phyloP scores from a whole-genome alignment of 2,888 invertebrate species.

The Drosophila fulvimacula region DNA sequence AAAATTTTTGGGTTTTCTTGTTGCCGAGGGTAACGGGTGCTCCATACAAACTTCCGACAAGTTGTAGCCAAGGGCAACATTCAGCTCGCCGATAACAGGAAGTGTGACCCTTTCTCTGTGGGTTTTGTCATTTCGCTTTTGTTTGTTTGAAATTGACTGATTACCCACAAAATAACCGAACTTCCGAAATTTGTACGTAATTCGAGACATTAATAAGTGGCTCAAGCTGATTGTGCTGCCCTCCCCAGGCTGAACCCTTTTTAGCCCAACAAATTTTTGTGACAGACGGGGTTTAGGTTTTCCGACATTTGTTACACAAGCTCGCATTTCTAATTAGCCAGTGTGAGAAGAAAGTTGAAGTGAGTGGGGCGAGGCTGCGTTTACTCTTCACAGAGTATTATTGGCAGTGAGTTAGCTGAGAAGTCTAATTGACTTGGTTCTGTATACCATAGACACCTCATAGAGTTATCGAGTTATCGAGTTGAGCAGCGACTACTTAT shows the following conservation, averaged over 20 bases:
- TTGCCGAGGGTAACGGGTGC: constrained; percentile 46
- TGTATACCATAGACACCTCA: no score
- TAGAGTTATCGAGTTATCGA: neutral
- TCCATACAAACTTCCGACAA: constrained; percentile 64
- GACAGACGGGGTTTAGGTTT: constrained; percentile 56
- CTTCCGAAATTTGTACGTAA: constrained; percentile 66
- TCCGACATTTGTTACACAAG: constrained; percentile 65
- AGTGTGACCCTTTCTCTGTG: constrained; percentile 55
- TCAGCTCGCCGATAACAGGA: constrained; percentile 6
- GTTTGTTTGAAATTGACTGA: constrained; percentile 80
- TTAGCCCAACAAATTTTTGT: constrained; percentile 25
- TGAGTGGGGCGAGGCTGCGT: neutral
- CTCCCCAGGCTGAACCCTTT: constrained; percentile 43
- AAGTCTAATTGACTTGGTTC: no score
- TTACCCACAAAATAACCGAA: constrained; percentile 81
- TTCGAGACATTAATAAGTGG: constrained; percentile 74
- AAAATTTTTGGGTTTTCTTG: constrained; percentile 26
- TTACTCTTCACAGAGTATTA: no score
- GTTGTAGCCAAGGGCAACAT: constrained; percentile 33
- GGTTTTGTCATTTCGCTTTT: constrained; percentile 48
- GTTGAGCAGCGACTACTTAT: neutral
- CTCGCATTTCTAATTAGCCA: constrained; percentile 59
- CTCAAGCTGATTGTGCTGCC: constrained; percentile 21
- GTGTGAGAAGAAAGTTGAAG: constrained; percentile 12
- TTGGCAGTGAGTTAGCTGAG: no score